Conservation (phyloP, 2,113 vertebrate genomes). For the Hemiscyllium ocellatum region DNA sequence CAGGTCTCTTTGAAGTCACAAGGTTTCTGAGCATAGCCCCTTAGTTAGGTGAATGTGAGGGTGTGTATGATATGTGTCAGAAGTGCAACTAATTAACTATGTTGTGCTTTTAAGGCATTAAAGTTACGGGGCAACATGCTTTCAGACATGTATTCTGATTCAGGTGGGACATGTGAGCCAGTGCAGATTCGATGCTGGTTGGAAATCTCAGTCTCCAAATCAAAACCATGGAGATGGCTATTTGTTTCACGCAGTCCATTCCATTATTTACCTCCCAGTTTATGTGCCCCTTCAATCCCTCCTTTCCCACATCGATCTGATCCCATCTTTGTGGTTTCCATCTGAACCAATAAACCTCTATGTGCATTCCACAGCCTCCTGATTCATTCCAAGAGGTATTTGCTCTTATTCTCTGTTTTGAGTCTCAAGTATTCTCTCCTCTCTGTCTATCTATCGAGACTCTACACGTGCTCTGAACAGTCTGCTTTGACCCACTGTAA, state of each 20-base stretch:
- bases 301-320: neutral
- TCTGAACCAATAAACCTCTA: neutral
- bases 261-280: neutral
- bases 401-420: neutral
- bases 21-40: too few species aligned
- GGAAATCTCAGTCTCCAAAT: neutral
- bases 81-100: neutral
- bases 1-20: too few species aligned
- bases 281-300: neutral
- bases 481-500: neutral
- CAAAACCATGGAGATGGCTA: neutral
- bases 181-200: neutral
- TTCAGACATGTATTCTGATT: neutral
- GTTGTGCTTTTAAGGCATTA: neutral
- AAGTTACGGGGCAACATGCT: too few species aligned
- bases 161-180: neutral
- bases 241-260: neutral
- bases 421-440: neutral
- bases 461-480: neutral
- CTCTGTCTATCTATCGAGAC: neutral
- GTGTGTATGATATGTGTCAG: neutral
- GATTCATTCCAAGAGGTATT: neutral
- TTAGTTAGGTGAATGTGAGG: too few species aligned
- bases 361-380: neutral
- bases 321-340: neutral